These are phyloP conservation scores for Melinopterus prodromus DNA, from an alignment of 2,888 invertebrate species.

Conservation along the genomic window DNA sequence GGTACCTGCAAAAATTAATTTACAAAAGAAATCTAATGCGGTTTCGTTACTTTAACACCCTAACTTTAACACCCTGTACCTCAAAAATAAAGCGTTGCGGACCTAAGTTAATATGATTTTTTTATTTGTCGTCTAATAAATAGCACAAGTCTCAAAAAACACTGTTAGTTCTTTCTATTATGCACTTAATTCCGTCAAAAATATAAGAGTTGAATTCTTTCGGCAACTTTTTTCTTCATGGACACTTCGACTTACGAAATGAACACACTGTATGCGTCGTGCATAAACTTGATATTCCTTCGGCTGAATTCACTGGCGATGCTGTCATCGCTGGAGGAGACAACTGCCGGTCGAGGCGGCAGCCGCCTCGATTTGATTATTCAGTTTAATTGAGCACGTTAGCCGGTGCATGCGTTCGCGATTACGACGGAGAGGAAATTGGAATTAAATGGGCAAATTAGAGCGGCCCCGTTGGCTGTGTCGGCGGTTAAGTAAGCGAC, in stretches of 20 bases:
- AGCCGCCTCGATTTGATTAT: slow-evolving; percentile 37
- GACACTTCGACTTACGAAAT: background rate
- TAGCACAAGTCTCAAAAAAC: no score
- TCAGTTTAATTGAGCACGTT: slow-evolving; percentile 34
- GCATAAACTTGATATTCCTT: slow-evolving; percentile 28
- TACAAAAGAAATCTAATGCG: no score
- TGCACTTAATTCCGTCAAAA: background rate
- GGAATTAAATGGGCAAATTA: slow-evolving; percentile 13
- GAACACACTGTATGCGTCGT: background rate
- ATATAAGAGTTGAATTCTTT: background rate
- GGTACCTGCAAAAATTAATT: no score
- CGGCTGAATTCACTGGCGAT: slow-evolving; percentile 45
- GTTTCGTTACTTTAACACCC: no score
- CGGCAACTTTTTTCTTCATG: background rate
- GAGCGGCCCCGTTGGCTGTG: background rate
- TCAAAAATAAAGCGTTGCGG: no score
- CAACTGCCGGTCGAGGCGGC: slow-evolving; percentile 30
- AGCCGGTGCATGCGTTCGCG: slow-evolving; percentile 24
- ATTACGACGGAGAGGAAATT: slow-evolving; percentile 12
- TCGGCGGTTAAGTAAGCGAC: slow-evolving; percentile 19
- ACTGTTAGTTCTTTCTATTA: no score
- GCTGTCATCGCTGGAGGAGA: slow-evolving; percentile 42
- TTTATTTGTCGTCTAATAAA: no score
- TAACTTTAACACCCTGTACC: no score
- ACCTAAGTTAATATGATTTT: no score